Percentiles rank a stretch among this genome's conserved stretches.
Conservation (phyloP, 2,797 vertebrate species). For the Clangula hyemalis region DNA sequence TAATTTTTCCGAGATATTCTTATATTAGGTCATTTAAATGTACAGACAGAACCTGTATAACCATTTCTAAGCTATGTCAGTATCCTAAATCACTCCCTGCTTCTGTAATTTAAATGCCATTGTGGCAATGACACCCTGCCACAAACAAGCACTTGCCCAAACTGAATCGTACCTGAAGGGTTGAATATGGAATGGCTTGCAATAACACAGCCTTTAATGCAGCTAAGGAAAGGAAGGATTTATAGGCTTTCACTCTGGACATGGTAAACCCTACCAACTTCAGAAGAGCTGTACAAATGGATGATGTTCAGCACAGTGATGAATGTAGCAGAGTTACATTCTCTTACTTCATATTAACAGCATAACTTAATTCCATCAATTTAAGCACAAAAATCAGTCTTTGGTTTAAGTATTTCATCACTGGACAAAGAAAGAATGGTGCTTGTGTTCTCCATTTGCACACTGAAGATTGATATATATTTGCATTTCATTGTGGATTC, state of each 20-base stretch:
- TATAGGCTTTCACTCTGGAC: not conserved
- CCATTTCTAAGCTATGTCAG: not conserved
- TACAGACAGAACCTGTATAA: not conserved
- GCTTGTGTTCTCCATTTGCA: not conserved
- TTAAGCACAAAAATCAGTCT: not conserved
- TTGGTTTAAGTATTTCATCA: not conserved
- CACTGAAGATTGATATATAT: not conserved
- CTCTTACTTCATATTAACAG: not conserved
- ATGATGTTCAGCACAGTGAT: not conserved
- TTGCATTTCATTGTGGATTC: not conserved
- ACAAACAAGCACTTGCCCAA: not conserved
- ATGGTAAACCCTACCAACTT: not conserved
- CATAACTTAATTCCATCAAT: not conserved
- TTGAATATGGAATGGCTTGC: not conserved
- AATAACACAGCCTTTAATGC: not conserved
- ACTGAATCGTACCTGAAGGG: not conserved
- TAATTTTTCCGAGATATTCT: conserved; percentile 20
- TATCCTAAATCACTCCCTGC: not conserved
- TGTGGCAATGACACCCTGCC: fast-evolving
- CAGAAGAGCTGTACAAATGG: not conserved
- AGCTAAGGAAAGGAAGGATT: not conserved
- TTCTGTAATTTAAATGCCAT: not conserved
- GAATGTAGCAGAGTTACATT: not conserved
- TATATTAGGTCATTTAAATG: not conserved
- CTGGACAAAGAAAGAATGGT: not conserved